Base-by-base conservation (phyloP, 2,888 invertebrate species). In the Papilio demoleus region DNA sequence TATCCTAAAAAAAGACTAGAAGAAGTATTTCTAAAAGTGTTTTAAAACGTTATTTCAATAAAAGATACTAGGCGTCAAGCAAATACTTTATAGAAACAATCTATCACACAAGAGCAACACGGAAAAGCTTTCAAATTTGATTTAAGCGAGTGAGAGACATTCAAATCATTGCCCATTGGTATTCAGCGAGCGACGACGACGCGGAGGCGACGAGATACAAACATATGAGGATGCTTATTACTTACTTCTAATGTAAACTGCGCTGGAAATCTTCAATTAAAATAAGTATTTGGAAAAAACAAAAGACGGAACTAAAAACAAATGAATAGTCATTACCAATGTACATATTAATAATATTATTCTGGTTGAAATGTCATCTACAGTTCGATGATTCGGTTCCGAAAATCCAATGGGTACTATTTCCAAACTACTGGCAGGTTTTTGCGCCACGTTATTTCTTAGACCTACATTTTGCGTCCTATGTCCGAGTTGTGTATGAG, bases 81-180 rank as follows among this genome's bases (percentile, higher is more conserved):
- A 56, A 56, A 56, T 53, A 24, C 50, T 53, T 53, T 27, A 17
- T 31, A 38, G 22, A 22, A 22, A 59, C 59, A 59, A 59, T 38
- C 12, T 36, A 59, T 9, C 60, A 40, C 60, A 40, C n/a, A 36
- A 27, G 24, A 38, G 40, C 22, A 38, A 64, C 50, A 50, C 1
- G 53, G 53, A 24, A 64, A 64, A 53, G 53, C 64, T 40, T 53
- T 64, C 27, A 36, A 64, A 64, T 53, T 64, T 64, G n/a, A 38
- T 36, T 64, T 53, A 36, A 64, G 53, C 11, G 19, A 40, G 27
- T 40, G 31, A 53, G 53, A 64, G 53, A 1, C 53, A 64, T 64
- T 64, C 38, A 64, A 64, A 64, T 64, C 53, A 64, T 53, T 40
- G 40, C 64, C 38, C 64, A 64, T 64, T 64, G 64, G 38, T 17